These are phyloP conservation scores for Martes martes DNA, from an alignment of 2,113 vertebrate species.

Conservation along the genomic window DNA sequence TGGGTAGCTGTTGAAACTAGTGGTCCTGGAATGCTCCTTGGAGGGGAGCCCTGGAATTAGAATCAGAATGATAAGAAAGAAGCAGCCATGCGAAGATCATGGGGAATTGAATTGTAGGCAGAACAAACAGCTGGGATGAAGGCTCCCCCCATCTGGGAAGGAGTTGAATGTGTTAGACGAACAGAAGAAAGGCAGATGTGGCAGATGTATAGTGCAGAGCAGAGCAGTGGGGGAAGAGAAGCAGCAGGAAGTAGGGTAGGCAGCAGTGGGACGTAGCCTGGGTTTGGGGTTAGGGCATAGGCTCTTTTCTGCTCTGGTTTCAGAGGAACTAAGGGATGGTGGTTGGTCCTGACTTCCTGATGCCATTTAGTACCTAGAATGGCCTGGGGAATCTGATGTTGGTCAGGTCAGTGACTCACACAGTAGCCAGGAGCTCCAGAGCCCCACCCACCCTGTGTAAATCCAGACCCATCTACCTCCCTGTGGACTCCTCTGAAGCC, in stretches of 20 bases:
- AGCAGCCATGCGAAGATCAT: neutral
- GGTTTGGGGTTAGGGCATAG: neutral
- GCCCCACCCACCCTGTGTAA: neutral
- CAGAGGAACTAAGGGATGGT: neutral
- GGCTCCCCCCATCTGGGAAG: neutral
- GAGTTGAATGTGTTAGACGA: neutral
- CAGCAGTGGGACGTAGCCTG: neutral
- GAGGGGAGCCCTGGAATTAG: neutral
- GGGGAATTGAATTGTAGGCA: neutral
- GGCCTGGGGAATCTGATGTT: neutral
- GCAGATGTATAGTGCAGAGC: no score
- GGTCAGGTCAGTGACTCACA: neutral
- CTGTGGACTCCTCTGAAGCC: no score
- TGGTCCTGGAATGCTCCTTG: neutral
- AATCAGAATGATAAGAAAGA: neutral
- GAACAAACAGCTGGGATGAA: neutral
- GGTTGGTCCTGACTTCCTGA: neutral
- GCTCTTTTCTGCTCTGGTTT: neutral
- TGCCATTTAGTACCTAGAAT: neutral
- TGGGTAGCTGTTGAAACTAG: neutral
- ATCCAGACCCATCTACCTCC: neutral
- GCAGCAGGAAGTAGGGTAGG: no score
- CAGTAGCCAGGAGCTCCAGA: neutral
- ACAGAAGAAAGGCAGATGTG: neutral
- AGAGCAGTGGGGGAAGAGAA: accelerated